Conservation (phyloP, 1,140 invertebrate species). For the Macrosteles quadrilineatus region DNA sequence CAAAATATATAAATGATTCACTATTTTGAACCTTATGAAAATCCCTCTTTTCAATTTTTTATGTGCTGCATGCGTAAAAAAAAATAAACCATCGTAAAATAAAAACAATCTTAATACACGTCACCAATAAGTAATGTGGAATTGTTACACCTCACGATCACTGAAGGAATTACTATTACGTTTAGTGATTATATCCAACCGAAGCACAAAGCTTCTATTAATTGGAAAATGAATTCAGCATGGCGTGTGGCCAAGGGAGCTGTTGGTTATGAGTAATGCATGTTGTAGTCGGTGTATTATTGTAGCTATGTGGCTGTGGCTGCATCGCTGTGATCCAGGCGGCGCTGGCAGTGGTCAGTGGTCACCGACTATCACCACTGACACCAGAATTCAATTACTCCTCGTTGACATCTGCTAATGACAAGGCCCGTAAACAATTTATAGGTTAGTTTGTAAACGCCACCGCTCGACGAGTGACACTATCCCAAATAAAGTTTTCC, state of each 20-base stretch:
- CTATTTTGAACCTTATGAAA: too few species aligned
- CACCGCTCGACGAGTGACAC: neutral
- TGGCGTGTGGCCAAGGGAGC: neutral
- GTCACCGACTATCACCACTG: neutral
- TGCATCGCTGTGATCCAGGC: neutral
- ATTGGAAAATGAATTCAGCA: conserved; percentile 11
- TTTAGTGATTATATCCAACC: neutral
- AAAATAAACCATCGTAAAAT: too few species aligned
- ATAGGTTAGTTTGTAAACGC: conserved; percentile 24
- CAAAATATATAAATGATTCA: too few species aligned
- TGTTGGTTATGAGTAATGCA: neutral
- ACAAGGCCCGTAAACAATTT: conserved; percentile 14
- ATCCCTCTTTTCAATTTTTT: too few species aligned
- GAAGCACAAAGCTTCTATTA: neutral
- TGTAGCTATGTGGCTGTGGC: neutral
- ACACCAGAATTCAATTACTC: conserved; percentile 15
- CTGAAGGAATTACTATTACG: too few species aligned
- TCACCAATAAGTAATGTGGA: too few species aligned
- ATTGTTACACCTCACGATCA: too few species aligned
- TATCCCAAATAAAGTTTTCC: conserved; percentile 21
- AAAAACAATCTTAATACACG: too few species aligned
- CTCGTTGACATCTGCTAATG: conserved; percentile 16
- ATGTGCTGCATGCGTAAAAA: too few species aligned
- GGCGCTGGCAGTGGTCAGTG: neutral
- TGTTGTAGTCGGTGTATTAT: conserved; percentile 8